Percentiles rank a stretch among this genome's conserved stretches.
phyloP scores from a whole-genome alignment of 35 echinoderm and acorn worm genomes.

The Anneissia japonica region DNA sequence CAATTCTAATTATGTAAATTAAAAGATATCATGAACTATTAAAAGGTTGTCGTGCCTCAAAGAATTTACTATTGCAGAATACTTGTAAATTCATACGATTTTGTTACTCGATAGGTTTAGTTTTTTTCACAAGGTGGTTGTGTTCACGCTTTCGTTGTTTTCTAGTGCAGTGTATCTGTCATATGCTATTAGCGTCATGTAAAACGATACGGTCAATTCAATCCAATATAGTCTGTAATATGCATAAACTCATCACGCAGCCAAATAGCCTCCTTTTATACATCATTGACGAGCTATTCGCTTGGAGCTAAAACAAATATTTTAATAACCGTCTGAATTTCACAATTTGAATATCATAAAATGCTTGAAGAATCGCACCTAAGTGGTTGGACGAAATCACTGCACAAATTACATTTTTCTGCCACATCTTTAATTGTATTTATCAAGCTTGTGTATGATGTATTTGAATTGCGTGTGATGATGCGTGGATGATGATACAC shows the following conservation, averaged over 20 bases:
- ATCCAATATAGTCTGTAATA: neutral
- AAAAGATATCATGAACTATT: neutral
- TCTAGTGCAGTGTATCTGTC: neutral
- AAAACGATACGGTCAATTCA: neutral
- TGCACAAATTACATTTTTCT: neutral
- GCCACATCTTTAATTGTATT: neutral
- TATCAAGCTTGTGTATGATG: neutral
- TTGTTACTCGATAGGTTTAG: neutral
- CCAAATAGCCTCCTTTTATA: constrained; percentile 1
- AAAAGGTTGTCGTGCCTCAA: neutral
- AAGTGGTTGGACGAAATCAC: neutral
- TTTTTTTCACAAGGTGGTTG: neutral
- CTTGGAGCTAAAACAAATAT: neutral
- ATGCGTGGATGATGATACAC: neutral
- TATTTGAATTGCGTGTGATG: neutral
- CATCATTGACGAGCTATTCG: neutral
- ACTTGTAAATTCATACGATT: neutral
- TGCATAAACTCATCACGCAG: neutral
- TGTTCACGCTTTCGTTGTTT: neutral
- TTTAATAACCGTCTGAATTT: constrained; percentile 2
- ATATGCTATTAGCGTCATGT: neutral
- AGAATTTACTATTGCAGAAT: neutral
- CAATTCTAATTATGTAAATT: neutral
- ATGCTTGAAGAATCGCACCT: neutral
- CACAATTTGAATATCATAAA: constrained; percentile 2